Base-by-base conservation (phyloP, 2,113 vertebrate species). In the Peromyscus polionotus region DNA sequence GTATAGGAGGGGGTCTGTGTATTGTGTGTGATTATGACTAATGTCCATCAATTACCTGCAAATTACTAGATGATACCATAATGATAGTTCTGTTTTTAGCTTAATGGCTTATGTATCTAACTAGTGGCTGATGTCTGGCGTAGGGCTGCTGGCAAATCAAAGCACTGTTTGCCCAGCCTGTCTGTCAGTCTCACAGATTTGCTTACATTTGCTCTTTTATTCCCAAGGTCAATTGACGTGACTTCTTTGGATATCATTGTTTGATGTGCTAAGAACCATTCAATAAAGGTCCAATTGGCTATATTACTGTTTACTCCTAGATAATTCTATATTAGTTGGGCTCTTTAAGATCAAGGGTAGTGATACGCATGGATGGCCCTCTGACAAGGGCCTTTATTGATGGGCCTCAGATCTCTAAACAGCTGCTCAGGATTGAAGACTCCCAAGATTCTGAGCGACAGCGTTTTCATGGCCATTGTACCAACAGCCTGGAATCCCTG, bases 31-130 rank as follows among this genome's bases (percentile, higher is more conserved):
- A 97, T 97, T 95, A 97, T 97, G 97, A 97, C 89, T 98, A 97
- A 97, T 97, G 95, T 97, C 96, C 98, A 88, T 98, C 98, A 96
- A 97, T 98, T 97, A 98, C 96, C 97, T 98, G 93, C 91, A 97
- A 97, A 98, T 98, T 97, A 98, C 96, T 97, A 94, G 94, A 97
- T 94, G 96, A 95, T 96, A 84, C 83, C 93, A 11, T 97, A 97
- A 97, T 97, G 97, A 97, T 94, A 97, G 96, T 90, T 96, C 96
- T 97, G 96, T 97, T 96, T 98, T 98, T 95, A 98, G 96, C 94
- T 93, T 97, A 97, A 98, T 98, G 96, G 96, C 95, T 97, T 98
- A 97, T 97, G 91, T 97, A 96, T 96, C 96, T 97, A 97, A 97
- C 97, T 94, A 94, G 97, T 96, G 89, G 77, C 93, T 97, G 93